These are phyloP conservation scores for Parazoanthus atlanticus DNA, from an alignment of 92 coral and sea anemone species.

Conservation along the genomic window DNA sequence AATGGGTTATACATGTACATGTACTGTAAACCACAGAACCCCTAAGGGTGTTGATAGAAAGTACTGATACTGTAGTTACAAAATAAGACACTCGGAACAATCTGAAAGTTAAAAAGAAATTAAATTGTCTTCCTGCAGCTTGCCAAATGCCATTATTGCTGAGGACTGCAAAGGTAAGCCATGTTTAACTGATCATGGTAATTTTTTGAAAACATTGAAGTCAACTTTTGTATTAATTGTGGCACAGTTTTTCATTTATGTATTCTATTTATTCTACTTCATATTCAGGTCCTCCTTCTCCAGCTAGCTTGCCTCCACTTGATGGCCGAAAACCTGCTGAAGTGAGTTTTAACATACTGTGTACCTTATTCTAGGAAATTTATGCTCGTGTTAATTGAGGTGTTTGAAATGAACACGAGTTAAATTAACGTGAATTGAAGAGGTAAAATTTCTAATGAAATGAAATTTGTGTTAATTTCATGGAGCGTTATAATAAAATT, in stretches of 20 bases:
- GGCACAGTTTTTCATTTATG: neutral
- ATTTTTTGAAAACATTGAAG: neutral
- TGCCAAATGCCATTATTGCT: constrained; percentile 46
- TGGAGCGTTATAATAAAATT: too few relatives aligned
- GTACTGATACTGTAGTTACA: too few relatives aligned
- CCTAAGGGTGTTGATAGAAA: too few relatives aligned
- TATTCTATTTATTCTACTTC: neutral
- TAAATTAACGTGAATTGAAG: too few relatives aligned
- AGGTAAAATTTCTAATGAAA: too few relatives aligned
- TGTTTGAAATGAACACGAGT: too few relatives aligned
- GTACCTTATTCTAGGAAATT: too few relatives aligned
- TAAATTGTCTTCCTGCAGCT: constrained; percentile 22
- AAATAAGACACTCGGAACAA: neutral
- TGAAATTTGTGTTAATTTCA: too few relatives aligned
- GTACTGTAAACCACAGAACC: too few relatives aligned
- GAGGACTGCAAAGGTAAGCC: constrained; percentile 53
- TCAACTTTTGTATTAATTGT: neutral
- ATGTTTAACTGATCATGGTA: too few relatives aligned
- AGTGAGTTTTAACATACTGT: constrained; percentile 48
- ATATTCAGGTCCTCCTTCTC: constrained; percentile 83
- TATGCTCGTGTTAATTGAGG: too few relatives aligned
- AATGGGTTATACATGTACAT: too few relatives aligned
- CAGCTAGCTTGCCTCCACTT: constrained; percentile 70
- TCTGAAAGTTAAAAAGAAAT: neutral
- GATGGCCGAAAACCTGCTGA: constrained; percentile 96